These are phyloP conservation scores for Botia kubotai DNA, from an alignment of 2,797 vertebrate genomes.

Conservation along the genomic window DNA sequence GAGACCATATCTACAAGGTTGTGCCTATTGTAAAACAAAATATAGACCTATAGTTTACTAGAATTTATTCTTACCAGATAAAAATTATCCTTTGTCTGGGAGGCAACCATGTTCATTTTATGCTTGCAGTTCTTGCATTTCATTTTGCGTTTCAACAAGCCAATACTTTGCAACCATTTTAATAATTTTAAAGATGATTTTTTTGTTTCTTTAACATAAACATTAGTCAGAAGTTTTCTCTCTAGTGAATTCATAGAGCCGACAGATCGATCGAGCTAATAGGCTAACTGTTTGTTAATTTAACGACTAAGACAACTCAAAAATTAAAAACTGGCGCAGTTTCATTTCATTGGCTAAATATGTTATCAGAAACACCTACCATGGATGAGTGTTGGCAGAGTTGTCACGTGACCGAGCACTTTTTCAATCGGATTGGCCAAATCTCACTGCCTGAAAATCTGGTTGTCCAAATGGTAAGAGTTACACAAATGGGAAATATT, in stretches of 20 bases:
- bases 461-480: background rate
- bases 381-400: too few species aligned
- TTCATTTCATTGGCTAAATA: too few species aligned
- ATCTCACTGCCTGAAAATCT: background rate
- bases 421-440: too few species aligned
- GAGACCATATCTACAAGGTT: too few species aligned
- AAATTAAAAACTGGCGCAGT: too few species aligned
- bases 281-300: background rate
- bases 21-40: too few species aligned
- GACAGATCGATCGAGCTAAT: background rate
- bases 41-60: background rate
- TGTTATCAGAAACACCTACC: too few species aligned
- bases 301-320: too few species aligned
- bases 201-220: background rate
- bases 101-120: slow-evolving; percentile 10
- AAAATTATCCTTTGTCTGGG: background rate
- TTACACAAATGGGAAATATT: background rate
- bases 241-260: background rate
- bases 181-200: slow-evolving; percentile 7
- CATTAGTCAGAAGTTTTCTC: background rate
- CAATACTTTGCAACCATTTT: slow-evolving; percentile 2
- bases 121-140: slow-evolving; percentile 8
- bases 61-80: slow-evolving; percentile 14
- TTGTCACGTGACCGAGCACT: too few species aligned
- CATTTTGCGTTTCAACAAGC: slow-evolving; percentile 7